Evolutionary conservation across 2,888 invertebrate genomes (phyloP).

Genomic region (Diaperis boleti): DNA sequence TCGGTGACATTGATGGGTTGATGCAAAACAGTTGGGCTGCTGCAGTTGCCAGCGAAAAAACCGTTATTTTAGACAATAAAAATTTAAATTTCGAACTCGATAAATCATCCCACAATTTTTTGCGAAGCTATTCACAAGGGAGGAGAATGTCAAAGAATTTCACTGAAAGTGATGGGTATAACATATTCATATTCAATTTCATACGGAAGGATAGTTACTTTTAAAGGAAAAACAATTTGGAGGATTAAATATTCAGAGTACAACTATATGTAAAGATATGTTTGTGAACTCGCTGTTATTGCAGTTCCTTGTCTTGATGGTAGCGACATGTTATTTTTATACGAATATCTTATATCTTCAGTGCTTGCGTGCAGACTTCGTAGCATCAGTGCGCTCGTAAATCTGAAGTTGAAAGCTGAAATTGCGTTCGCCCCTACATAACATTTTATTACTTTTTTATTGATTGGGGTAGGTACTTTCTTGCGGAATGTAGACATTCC

Average conservation of each 20-base stretch:
- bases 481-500: not conserved
- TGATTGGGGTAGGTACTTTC: not conserved
- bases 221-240: not conserved
- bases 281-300: not conserved
- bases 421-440: not conserved
- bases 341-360: not conserved
- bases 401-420: slow-evolving; percentile 4
- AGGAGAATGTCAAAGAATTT: slow-evolving; percentile 19
- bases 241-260: slow-evolving; percentile 8
- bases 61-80: too few relatives aligned
- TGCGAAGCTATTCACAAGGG: not conserved
- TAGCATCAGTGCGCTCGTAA: slow-evolving; percentile 14
- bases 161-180: slow-evolving; percentile 18
- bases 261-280: too few relatives aligned
- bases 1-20: too few relatives aligned
- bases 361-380: slow-evolving; percentile 7
- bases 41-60: too few relatives aligned
- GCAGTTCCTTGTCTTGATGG: not conserved
- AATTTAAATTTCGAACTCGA: too few relatives aligned
- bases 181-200: slow-evolving; percentile 25
- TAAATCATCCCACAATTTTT: too few relatives aligned
- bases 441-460: slow-evolving; percentile 11
- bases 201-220: slow-evolving; percentile 3
- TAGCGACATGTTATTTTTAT: slow-evolving; percentile 10
- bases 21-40: too few relatives aligned